These are phyloP conservation scores for Zeugodacus cucurbitae DNA, from an alignment of 1,140 invertebrate genomes.

Conservation along the genomic window DNA sequence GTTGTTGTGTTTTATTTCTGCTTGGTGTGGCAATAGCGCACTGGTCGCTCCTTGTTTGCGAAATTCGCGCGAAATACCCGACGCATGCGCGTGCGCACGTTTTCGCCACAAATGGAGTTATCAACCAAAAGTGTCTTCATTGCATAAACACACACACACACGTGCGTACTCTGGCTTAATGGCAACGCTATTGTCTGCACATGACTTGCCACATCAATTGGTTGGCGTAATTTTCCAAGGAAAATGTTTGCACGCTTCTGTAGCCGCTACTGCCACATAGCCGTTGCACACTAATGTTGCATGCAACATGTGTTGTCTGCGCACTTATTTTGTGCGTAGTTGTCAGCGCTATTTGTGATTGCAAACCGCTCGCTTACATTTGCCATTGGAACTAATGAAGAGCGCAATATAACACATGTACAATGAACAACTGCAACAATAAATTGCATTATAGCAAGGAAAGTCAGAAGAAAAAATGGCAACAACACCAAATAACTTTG, in stretches of 20 bases:
- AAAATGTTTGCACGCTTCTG: constrained; percentile 21
- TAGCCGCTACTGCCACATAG: not conserved
- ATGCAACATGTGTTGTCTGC: constrained; percentile 30
- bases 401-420: not conserved
- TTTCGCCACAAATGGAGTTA: constrained; percentile 65
- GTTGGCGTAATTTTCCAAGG: constrained; percentile 29
- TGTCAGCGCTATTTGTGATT: constrained; percentile 18
- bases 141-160: constrained; percentile 25
- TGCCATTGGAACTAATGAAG: constrained; percentile 9
- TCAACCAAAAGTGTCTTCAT: constrained; percentile 65
- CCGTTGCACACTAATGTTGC: not conserved
- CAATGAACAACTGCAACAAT: not conserved
- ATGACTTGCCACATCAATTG: constrained; percentile 34
- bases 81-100: constrained; percentile 60
- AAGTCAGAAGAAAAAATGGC: not conserved
- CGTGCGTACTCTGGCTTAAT: constrained; percentile 10
- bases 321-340: constrained; percentile 24
- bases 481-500: not conserved
- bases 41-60: constrained; percentile 49
- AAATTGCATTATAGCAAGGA: not conserved
- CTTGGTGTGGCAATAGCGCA: constrained; percentile 3
- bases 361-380: not conserved
- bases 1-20: not conserved
- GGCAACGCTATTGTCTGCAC: not conserved
- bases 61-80: constrained; percentile 59